These are phyloP conservation scores for Scartelaos histophorus DNA, from an alignment of 2,113 vertebrate species.

Conservation along the genomic window DNA sequence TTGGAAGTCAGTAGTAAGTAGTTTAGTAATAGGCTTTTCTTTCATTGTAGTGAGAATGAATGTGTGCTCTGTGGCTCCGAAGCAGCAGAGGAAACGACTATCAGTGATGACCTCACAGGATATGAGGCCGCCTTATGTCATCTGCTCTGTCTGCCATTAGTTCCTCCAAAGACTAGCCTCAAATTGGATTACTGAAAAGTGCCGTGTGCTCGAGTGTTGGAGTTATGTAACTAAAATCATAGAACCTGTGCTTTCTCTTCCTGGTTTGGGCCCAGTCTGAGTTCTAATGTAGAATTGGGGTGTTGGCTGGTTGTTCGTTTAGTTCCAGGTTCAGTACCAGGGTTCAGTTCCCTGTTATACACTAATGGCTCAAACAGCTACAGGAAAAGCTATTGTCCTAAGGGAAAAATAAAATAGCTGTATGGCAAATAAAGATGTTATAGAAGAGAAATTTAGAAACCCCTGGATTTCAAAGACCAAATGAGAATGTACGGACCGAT, in stretches of 20 bases:
- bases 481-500: no score
- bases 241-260: background rate
- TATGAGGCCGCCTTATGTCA: slow-evolving; percentile 71
- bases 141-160: slow-evolving; percentile 58
- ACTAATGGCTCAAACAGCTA: no score
- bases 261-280: no score
- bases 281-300: no score
- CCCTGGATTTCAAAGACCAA: no score
- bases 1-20: slow-evolving; percentile 44
- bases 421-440: no score
- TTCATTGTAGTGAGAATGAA: slow-evolving; percentile 33
- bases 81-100: slow-evolving; percentile 45
- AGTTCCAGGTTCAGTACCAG: no score
- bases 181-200: background rate
- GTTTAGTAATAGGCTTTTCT: slow-evolving; percentile 58
- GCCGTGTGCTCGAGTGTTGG: background rate
- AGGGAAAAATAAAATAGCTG: no score
- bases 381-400: no score
- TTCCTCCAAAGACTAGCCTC: slow-evolving; percentile 8
- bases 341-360: no score
- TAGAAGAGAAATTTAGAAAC: no score
- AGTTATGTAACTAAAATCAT: background rate
- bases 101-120: slow-evolving; percentile 70
- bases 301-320: no score
- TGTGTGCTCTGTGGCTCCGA: slow-evolving; percentile 29